Evolutionary conservation across 2,113 vertebrate species (phyloP).

Genomic region (Drymodes brunneopygia): DNA sequence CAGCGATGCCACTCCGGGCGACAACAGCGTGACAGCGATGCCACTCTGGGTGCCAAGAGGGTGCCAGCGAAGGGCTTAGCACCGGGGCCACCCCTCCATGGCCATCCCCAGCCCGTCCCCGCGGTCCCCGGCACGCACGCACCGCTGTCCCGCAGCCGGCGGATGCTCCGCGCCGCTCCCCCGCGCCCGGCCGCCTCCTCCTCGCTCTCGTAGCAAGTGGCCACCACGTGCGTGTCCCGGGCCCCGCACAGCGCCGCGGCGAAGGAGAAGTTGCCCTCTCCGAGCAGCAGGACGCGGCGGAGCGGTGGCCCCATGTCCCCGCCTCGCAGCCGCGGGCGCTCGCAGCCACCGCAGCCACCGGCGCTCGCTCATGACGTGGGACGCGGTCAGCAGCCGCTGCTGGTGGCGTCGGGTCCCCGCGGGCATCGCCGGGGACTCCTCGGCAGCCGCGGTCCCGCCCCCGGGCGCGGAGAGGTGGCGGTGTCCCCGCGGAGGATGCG

Average conservation of each 20-base stretch:
- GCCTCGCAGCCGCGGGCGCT: neutral
- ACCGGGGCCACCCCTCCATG: accelerated
- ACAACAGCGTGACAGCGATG: neutral
- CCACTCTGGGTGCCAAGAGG: neutral
- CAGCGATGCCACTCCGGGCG: neutral
- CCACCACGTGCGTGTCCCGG: slow-evolving; percentile 55
- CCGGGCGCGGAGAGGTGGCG: neutral
- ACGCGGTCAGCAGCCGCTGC: neutral
- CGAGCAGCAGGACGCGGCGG: slow-evolving; percentile 79
- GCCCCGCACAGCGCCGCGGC: slow-evolving; percentile 72
- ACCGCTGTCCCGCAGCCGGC: slow-evolving; percentile 78
- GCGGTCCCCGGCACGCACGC: neutral
- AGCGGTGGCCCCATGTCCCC: neutral
- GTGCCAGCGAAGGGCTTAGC: neutral
- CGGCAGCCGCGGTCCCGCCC: neutral
- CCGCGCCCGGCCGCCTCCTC: slow-evolving; percentile 63
- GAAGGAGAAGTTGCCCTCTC: slow-evolving; percentile 95
- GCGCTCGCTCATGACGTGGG: neutral
- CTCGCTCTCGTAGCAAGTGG: slow-evolving; percentile 81
- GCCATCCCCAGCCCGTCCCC: neutral
- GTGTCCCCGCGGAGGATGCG: accelerated
- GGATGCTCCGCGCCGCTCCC: slow-evolving; percentile 69
- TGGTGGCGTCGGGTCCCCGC: neutral
- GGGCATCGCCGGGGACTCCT: neutral
- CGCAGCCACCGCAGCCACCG: accelerated